phyloP scores from a whole-genome alignment of 2,888 invertebrate species.

The Andrena marginata region DNA sequence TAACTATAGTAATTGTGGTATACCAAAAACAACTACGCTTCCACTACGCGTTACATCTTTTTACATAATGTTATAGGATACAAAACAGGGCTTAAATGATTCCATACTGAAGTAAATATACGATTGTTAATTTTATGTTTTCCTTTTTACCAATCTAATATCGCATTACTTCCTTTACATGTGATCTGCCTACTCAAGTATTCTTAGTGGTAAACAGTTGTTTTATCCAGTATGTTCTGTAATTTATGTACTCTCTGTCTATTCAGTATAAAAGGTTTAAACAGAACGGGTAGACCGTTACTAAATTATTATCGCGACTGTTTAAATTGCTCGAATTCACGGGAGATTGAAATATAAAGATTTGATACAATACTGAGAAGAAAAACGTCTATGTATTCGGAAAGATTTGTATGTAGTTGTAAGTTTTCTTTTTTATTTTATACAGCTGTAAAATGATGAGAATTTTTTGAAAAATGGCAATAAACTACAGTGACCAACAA shows the following conservation, averaged over 20 bases:
- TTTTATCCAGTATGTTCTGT: neutral
- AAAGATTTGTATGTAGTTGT: constrained; percentile 28
- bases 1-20: constrained; percentile 34
- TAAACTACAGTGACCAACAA: constrained; percentile 53
- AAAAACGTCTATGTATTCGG: constrained; percentile 19
- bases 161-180: constrained; percentile 46
- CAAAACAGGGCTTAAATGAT: constrained; percentile 37
- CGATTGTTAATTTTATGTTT: constrained; percentile 33
- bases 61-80: constrained; percentile 50
- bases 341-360: neutral
- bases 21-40: constrained; percentile 62
- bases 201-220: constrained; percentile 35
- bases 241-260: constrained; percentile 7
- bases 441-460: constrained; percentile 41
- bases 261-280: neutral
- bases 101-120: constrained; percentile 41
- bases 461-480: constrained; percentile 54
- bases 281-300: neutral
- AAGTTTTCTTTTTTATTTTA: constrained; percentile 50
- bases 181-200: constrained; percentile 45
- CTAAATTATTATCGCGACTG: constrained; percentile 1
- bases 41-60: constrained; percentile 56
- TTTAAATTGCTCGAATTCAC: constrained; percentile 13
- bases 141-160: constrained; percentile 27
- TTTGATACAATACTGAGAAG: constrained; percentile 12